Evolutionary conservation across 2,888 invertebrate genomes (phyloP), one percentile per base, ranked within the genome.

Genomic region (Torymus texanus): DNA sequence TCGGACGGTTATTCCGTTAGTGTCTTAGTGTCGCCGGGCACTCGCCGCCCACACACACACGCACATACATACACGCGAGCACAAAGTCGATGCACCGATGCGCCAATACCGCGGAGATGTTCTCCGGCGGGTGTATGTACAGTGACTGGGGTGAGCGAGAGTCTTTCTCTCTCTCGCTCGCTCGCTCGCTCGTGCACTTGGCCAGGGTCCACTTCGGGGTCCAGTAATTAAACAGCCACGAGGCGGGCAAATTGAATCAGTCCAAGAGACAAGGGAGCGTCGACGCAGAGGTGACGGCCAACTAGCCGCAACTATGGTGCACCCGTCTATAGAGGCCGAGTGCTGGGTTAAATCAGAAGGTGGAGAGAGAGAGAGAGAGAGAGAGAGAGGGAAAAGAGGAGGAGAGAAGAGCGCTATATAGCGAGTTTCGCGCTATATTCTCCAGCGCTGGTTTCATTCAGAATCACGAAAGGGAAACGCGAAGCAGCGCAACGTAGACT

Each of bases 191-290:
- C 62, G 61, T 68, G 21, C 65, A 58, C 65, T 63, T 53, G 78
- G 81, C 85, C 85, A 84, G 84, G 85, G 87, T 88, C 88, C 89
- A 88, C 89, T 88, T 85, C 86, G 86, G 85, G 86, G 85, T 83
- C 86, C 89, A 87, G 90, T 90, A 90, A 90, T 90, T 90, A 90
- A 90, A 90, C 90, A 89, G 89, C 90, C 88, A 88, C 88, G 88
- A 88, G 87, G 87, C 86, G 87, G 85, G 87, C 88, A 90, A 90
- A 90, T 90, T 90, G 90, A 90, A 90, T 90, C 90, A 89, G 90
- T 89, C 88, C 85, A 87, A 88, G 88, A 90, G 90, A 89, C 89
- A 88, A 90, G 89, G 90, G 88, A 88, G 84, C 88, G 87, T 87
- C 85, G 88, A 88, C 88, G 86, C 88, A 88, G 89, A 89, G 88